Base-by-base conservation (phyloP, 2,888 invertebrate genomes). In the Nesidiocoris tenuis region DNA sequence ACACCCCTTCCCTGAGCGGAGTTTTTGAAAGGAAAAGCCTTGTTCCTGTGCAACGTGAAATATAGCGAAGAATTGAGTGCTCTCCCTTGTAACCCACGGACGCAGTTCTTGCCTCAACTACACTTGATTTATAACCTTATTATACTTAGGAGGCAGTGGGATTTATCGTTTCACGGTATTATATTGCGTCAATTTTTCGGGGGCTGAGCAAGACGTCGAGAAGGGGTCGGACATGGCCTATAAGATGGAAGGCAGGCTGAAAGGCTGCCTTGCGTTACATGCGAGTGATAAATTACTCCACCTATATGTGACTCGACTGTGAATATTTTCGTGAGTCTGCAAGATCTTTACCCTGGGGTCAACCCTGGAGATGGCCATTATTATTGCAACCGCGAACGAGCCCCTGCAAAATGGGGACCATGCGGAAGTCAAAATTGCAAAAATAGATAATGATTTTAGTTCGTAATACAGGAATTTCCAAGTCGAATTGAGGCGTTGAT, bases 121-220 rank as follows among this genome's bases (percentile, higher is more conserved):
- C 39, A 63, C 19, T 70, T 70, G 70, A 70, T 70, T 70, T 70
- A 75, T 75, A 75, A 75, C 75, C 67, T 75, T 75, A 75, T 75
- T 75, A 75, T 75, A 61, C 75, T 75, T 68, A 68, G 61, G 65
- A 17, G 17, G 61, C 39, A 5, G 18, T 1, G 25, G 63, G 63
- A 75, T 75, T 68, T 68, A 75, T 75, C 67, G 68, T 68, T 75
- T 57, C 24, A 55, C 24, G 54, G 59, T 59, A 59, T 75, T 75
- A 75, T 66, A 75, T 57, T 59, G 74, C 74, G 65, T 66, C 66
- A 66, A 75, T 75, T 75, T 75, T 74, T 74, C 74, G 55, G 24
- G 24, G 39, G 3, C 39, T 39, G 39, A 39, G 39, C 39, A 39
- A 39, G 39, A 39, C 39, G 39, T 3, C 39, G 39, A 39, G 5